These are phyloP conservation scores for Diloba caeruleocephala DNA, from an alignment of 2,888 invertebrate genomes.

Conservation along the genomic window DNA sequence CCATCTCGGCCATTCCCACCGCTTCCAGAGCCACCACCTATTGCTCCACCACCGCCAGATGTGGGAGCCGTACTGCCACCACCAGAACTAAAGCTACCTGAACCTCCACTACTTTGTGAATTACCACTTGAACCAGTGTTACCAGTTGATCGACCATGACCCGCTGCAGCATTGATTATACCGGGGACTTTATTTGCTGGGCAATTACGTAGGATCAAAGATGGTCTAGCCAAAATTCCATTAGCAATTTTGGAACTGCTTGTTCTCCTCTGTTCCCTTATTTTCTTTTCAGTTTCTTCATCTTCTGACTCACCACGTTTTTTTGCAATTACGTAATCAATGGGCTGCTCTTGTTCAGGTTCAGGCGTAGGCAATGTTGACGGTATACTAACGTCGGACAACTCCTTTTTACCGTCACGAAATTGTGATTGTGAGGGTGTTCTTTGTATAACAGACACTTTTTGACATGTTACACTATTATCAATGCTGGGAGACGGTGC, in stretches of 20 bases:
- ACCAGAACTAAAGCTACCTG: conserved; percentile 88
- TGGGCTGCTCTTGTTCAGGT: conserved; percentile 95
- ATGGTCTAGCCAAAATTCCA: conserved; percentile 85
- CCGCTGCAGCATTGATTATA: conserved; percentile 93
- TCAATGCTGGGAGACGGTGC: conserved; percentile 91
- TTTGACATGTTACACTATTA: conserved; percentile 91
- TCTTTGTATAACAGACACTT: conserved; percentile 95
- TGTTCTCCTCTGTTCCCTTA: conserved; percentile 91
- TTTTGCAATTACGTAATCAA: conserved; percentile 96
- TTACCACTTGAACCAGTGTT: conserved; percentile 87
- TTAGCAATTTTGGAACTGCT: conserved; percentile 91
- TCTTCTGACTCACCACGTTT: conserved; percentile 92
- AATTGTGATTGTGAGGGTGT: conserved; percentile 90
- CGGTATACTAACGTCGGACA: conserved; percentile 85
- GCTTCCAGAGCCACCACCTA: conserved; percentile 92
- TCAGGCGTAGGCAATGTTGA: conserved; percentile 85
- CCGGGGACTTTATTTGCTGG: conserved; percentile 90
- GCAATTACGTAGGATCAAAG: conserved; percentile 87
- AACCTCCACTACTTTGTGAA: conserved; percentile 85
- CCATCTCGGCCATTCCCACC: conserved; percentile 94
- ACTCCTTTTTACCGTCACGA: conserved; percentile 83
- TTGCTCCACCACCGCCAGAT: conserved; percentile 89
- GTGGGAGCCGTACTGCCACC: conserved; percentile 89
- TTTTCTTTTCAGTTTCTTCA: conserved; percentile 91
- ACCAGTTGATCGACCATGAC: conserved; percentile 92